Conservation (phyloP, 2,888 invertebrate species). For the Chelonus formosanus region DNA sequence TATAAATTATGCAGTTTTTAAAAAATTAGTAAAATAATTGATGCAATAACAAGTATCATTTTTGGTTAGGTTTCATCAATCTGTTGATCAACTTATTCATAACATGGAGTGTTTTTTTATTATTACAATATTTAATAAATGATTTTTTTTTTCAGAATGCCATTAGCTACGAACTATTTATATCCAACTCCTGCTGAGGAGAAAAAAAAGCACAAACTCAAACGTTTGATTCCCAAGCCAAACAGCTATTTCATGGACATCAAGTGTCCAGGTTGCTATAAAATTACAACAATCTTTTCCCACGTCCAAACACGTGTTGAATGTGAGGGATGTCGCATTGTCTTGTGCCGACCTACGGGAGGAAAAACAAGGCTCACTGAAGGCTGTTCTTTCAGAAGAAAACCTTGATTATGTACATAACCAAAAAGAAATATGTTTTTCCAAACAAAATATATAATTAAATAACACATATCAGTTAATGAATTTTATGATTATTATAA, state of each 20-base stretch:
- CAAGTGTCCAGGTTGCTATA: slow-evolving; percentile 99
- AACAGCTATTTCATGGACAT: slow-evolving; percentile 99
- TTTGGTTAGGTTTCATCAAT: too few species aligned
- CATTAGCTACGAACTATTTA: slow-evolving; percentile 95
- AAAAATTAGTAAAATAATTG: too few species aligned
- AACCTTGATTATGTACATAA: slow-evolving; percentile 61
- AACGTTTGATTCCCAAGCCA: slow-evolving; percentile 98
- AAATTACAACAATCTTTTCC: slow-evolving; percentile 99
- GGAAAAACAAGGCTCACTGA: slow-evolving; percentile 98
- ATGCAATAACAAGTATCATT: too few species aligned
- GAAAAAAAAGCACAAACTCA: slow-evolving; percentile 94
- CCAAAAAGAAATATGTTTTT: background rate
- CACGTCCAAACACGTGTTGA: slow-evolving; percentile 99
- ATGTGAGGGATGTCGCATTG: slow-evolving; percentile 98
- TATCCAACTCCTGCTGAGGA: slow-evolving; percentile 96
- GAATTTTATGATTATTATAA: too few species aligned
- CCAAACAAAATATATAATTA: background rate
- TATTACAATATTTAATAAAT: too few species aligned
- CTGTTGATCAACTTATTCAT: too few species aligned
- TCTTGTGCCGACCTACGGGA: slow-evolving; percentile 98
- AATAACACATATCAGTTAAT: background rate
- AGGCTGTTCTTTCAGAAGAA: slow-evolving; percentile 98
- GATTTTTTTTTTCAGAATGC: slow-evolving; percentile 59
- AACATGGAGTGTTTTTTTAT: too few species aligned
- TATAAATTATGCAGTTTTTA: too few species aligned